Conservation (phyloP, 2,113 vertebrate species). For the Crotalus viridis region DNA sequence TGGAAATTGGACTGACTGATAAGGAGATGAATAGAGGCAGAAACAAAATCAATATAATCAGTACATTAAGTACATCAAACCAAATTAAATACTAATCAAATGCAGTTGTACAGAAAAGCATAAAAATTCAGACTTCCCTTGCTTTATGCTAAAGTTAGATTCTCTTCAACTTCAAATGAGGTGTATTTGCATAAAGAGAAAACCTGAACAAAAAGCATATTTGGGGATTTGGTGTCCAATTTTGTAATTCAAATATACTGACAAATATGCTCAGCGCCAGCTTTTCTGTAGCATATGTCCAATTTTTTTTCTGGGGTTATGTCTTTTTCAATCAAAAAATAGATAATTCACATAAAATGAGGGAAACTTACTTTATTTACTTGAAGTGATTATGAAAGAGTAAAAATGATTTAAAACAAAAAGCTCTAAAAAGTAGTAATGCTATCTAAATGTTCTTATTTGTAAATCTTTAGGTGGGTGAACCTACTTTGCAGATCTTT, state of each 20-base stretch:
- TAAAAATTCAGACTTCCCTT: rapidly evolving
- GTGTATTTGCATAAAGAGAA: not conserved
- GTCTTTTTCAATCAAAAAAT: not conserved
- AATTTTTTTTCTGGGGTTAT: not conserved
- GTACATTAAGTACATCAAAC: not conserved
- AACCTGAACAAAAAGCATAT: not conserved
- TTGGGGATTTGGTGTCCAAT: not conserved
- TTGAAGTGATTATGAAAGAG: not conserved
- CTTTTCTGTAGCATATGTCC: not conserved
- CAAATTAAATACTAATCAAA: not conserved
- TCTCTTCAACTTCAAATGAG: not conserved
- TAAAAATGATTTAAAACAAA: not conserved
- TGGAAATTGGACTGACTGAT: conserved; percentile 31
- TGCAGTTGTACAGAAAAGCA: not conserved
- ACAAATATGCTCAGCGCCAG: not conserved
- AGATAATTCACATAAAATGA: not conserved
- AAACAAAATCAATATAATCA: conserved; percentile 1
- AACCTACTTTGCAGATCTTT: not conserved
- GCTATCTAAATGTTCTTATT: not conserved
- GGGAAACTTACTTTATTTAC: not conserved
- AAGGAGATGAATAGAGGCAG: not conserved
- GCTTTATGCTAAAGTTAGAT: not conserved
- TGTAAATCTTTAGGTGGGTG: not conserved
- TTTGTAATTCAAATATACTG: not conserved
- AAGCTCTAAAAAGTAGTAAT: conserved; percentile 37